Evolutionary conservation across 2,113 vertebrate species (phyloP), one percentile per base, ranked within the genome.

Genomic region (Oryzias melastigma): DNA sequence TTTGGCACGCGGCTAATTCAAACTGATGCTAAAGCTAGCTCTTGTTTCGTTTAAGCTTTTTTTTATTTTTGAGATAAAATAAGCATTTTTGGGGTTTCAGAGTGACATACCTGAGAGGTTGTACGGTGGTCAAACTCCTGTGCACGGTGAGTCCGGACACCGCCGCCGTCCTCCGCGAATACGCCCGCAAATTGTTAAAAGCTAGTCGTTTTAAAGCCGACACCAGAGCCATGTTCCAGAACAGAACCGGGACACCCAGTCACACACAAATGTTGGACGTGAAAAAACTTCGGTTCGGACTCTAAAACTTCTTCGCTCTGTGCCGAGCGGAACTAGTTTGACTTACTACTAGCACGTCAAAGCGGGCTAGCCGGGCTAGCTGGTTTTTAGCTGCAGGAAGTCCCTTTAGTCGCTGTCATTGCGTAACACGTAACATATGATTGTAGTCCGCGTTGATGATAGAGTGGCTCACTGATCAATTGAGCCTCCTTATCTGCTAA

Each of bases 141-240:
- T 5, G 60, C 5, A 14, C 63, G 0, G 53, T 10, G 44, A 13
- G 48, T 45, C 68, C 18, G 8, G 44, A 14, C 0, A 19, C 69
- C 0, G 69, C 73, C 43, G 68, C 47, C 16, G 71, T 66, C 66
- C 62, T 68, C 45, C 59, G 40, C 0, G 52, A 58, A n/a, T n/a
- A 70, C 0, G 64, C 67, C 4, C 74, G 51, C 35, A 82, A 22
- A 49, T 56, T 52, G 0, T 41, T 42, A 2, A 52, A 65, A 48
- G 60, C 58, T 8, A 87, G 40, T 52, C 82, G 74, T 6, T 77
- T 66, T 1, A 80, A 15, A 35, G 63, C 80, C 1, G 76, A 16
- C 3, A 75, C 62, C 22, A 89, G 48, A 68, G 88, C 76, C 88
- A 89, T 89, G 35, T 56, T 44, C 54, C 1, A 45, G 35, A 46